Conservation (phyloP, 2,888 invertebrate genomes). For the Strigamia transsilvanica region DNA sequence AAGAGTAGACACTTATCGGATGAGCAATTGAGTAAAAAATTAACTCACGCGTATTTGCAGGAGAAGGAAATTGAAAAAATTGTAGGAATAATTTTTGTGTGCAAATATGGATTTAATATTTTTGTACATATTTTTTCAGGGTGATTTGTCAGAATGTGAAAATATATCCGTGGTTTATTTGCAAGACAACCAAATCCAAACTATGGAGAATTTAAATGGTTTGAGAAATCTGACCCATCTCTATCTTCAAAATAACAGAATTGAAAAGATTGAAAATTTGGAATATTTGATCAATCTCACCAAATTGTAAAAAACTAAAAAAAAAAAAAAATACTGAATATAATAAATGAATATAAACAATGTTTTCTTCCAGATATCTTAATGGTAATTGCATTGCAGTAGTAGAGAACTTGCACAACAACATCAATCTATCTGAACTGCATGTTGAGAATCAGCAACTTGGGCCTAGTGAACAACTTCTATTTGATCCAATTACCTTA, state of each 20-base stretch:
- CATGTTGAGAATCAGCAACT: slow-evolving; percentile 1
- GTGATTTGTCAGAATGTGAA: slow-evolving; percentile 9
- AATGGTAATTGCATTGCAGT: background rate
- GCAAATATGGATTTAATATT: background rate
- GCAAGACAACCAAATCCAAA: background rate
- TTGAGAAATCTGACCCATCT: slow-evolving; percentile 2
- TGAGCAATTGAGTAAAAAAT: background rate
- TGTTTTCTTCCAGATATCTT: background rate
- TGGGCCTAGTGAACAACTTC: background rate
- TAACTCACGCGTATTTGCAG: background rate
- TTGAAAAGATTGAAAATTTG: slow-evolving; percentile 18
- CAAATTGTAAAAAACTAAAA: background rate
- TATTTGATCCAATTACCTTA: background rate
- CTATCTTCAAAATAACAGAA: slow-evolving; percentile 14
- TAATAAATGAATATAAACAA: background rate
- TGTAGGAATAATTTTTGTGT: background rate
- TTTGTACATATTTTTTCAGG: background rate
- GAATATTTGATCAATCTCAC: background rate
- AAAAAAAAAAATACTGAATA: background rate
- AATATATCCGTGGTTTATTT: slow-evolving; percentile 2
- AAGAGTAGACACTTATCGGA: background rate
- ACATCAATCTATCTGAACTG: background rate
- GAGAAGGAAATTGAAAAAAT: background rate
- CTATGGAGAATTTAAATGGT: background rate
- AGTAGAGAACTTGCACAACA: background rate